Percentiles rank a stretch among this genome's conserved stretches.
These are phyloP conservation scores for Salvator merianae DNA, from an alignment of 2,113 vertebrate species.

Conservation along the genomic window DNA sequence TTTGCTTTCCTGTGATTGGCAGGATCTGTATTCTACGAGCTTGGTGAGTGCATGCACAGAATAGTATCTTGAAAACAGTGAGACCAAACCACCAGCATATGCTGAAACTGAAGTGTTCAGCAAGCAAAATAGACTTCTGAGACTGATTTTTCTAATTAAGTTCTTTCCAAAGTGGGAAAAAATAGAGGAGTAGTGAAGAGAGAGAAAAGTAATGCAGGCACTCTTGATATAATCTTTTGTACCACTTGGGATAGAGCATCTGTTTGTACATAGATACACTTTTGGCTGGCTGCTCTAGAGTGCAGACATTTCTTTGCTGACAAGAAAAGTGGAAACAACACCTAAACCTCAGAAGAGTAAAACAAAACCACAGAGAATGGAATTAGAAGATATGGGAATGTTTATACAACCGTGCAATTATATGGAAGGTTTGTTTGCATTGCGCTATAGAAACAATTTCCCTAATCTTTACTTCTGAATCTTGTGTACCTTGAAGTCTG, in stretches of 20 bases:
- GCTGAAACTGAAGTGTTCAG: constrained; percentile 9
- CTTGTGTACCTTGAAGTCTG: background rate
- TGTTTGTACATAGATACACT: constrained; percentile 13
- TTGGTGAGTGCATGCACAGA: background rate
- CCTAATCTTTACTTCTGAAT: background rate
- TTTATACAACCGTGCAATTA: background rate
- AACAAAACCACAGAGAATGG: constrained; percentile 10
- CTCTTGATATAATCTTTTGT: background rate
- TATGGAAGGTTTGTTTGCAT: accelerated
- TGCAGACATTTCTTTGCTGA: background rate
- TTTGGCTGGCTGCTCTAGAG: constrained; percentile 10
- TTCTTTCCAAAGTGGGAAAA: background rate
- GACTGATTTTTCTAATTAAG: background rate
- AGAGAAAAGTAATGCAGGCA: background rate
- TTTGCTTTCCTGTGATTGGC: no score
- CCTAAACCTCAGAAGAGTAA: background rate
- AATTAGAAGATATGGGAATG: background rate
- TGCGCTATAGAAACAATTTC: background rate
- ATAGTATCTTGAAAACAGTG: background rate
- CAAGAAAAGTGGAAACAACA: background rate
- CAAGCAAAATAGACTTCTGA: background rate
- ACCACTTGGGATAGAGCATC: constrained; percentile 8
- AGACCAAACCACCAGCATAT: background rate
- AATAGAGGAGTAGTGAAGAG: background rate
- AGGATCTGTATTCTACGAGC: no score